Base-by-base conservation (phyloP, 2,888 invertebrate genomes). In the Diloba caeruleocephala region DNA sequence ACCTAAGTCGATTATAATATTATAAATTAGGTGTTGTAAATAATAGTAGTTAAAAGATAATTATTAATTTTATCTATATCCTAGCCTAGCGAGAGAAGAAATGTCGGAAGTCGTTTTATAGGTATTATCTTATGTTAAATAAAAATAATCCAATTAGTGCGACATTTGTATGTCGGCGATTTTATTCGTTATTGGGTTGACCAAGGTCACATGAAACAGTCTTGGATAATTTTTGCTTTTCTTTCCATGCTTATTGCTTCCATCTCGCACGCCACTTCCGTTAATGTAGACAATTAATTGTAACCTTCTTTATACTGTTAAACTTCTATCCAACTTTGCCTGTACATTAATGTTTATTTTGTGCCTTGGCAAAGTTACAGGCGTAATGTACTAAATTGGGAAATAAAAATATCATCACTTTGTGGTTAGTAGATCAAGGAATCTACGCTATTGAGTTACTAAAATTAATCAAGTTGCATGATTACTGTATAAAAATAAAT, bases 1-100 rank as follows among this genome's bases (percentile, higher is more conserved):
- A 14, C 50, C n/a, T n/a, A n/a, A n/a, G 74, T 71, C 71, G 70
- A 71, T 71, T 71, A 69, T 60, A 57, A n/a, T n/a, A n/a, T n/a
- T 28, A 51, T 51, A 3, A 21, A 21, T 21, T 21, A 65, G 21
- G 50, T 55, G 14, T 66, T 69, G 66, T 71, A 59, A 69, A 71
- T 73, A n/a, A 71, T 33, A 55, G 10, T 66, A 60, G 39, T 21
- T 45, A 51, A 33, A 29, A 43, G 12, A 33, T 45, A 45, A 55
- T 54, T 44, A 38, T 51, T 43, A 54, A 38, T 45, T 44, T 49
- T 45, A 52, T 59, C 53, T 21, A 19, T 19, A 5, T 33, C 28
- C 28, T 59, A 48, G 41, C 34, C 14, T 37, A 38, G 13, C 36
- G n/a, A 31, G 38, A n/a, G 26, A 48, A 36, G 29, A 26, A 29